Evolutionary conservation across 1,140 invertebrate genomes (phyloP), one percentile per base, ranked within the genome.

Genomic region (Megalopta genalis): DNA sequence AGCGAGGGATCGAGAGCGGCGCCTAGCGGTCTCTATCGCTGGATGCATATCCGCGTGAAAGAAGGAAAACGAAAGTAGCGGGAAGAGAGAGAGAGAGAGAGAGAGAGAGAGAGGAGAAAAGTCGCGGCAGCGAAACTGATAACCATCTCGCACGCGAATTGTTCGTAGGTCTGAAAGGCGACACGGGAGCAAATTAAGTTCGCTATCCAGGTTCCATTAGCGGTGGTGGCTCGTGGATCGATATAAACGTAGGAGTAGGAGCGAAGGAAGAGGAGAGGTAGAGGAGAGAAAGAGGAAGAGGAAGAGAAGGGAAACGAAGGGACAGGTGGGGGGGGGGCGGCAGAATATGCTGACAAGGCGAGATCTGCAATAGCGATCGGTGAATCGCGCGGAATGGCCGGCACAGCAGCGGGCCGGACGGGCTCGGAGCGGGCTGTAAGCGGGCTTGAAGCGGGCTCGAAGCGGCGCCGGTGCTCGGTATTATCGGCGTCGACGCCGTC

Each of bases 401-500:
- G 60, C 52, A 46, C 2, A n/a, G 76, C 25, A 32, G 32, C 32
- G 32, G 32, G 32, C 32, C 32, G 7, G 21, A 16, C 18, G 27
- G 37, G 52, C 39, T 6, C 63, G 74, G 65, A 18, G 49, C 25
- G 49, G 32, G 62, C 62, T 32, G 32, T 32, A 32, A 32, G 32
- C 18, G 27, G 32, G 62, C 62, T 32, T 4, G 32, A 4, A 32
- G 32, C 32, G 49, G 32, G 62, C 62, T 32, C 32, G 32, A 4
- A 32, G 32, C 32, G 49, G 7, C 67, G 67, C 16, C 23, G 46
- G 37, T 23, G 57, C 12, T 39, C 46, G 27, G 21, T 52, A 66
- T 46, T 54, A 73, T 74, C 70, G 77, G 77, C 77, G 77, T 80
- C 78, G 78, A 75, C 78, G 78, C 65, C 72, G 78, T 74, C 72